Conservation (phyloP, 2,113 vertebrate genomes). For the Pao palembangensis region DNA sequence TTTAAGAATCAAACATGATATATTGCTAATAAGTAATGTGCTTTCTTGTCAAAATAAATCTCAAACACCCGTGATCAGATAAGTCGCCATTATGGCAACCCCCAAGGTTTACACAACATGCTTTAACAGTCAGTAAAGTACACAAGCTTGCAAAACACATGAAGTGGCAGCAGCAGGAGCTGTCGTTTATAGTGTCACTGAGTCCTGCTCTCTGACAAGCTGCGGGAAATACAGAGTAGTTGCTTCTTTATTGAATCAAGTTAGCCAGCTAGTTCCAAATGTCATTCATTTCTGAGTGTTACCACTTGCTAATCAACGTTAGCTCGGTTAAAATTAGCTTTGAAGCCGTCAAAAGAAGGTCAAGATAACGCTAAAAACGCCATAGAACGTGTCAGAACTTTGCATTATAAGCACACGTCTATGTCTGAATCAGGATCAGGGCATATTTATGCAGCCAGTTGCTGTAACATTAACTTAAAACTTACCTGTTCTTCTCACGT, state of each 20-base stretch:
- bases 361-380: not conserved
- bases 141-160: not conserved
- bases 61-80: not conserved
- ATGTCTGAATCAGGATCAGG: not conserved
- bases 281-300: not conserved
- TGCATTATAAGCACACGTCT: no score
- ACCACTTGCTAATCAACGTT: not conserved
- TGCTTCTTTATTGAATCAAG: not conserved
- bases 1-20: no score
- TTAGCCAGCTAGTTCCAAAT: not conserved
- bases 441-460: conserved; percentile 3
- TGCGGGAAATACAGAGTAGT: not conserved
- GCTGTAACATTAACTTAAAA: conserved; percentile 10
- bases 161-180: not conserved
- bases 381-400: no score
- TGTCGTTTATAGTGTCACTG: not conserved
- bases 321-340: conserved; percentile 37
- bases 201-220: not conserved
- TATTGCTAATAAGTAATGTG: no score
- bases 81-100: not conserved
- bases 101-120: not conserved
- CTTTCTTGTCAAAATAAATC: no score
- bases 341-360: conserved; percentile 32
- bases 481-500: conserved; percentile 67
- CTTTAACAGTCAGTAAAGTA: not conserved